Percentiles rank a stretch among this genome's conserved stretches.
These are phyloP conservation scores for Psococerastis gibbosa DNA, from an alignment of 2,888 invertebrate genomes.

Conservation along the genomic window DNA sequence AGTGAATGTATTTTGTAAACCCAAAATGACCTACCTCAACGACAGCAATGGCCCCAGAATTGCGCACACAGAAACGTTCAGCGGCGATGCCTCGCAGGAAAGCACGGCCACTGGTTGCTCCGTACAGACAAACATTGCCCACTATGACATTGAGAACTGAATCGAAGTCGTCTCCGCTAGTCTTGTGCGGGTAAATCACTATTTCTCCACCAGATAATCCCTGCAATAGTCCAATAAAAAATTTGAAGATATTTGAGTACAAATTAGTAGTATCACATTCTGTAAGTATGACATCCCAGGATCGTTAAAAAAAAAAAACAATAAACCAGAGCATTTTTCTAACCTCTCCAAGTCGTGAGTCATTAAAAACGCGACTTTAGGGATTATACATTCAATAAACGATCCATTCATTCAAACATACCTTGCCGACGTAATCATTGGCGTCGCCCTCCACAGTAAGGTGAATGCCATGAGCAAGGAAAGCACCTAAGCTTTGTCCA, in stretches of 20 bases:
- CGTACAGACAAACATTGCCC: conserved; percentile 95
- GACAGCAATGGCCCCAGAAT: conserved; percentile 89
- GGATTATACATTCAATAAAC: too few species aligned
- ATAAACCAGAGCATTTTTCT: neutral
- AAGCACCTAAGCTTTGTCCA: conserved; percentile 98
- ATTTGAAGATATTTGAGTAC: neutral
- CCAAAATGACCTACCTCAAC: conserved; percentile 68
- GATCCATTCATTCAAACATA: too few species aligned
- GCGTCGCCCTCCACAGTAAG: conserved; percentile 90
- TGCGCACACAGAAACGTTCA: conserved; percentile 95
- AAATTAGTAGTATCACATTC: too few species aligned
- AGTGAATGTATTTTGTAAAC: too few species aligned
- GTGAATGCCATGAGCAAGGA: conserved; percentile 74
- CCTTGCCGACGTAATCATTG: conserved; percentile 94
- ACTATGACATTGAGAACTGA: conserved; percentile 92
- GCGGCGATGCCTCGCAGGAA: conserved; percentile 94
- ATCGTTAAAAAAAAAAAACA: conserved; percentile 5
- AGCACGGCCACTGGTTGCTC: conserved; percentile 85
- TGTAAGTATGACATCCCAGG: conserved; percentile 7
- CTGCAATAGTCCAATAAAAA: conserved; percentile 22
- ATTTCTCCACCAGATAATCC: conserved; percentile 91
- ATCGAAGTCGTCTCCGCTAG: conserved; percentile 49
- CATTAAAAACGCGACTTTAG: conserved; percentile 19
- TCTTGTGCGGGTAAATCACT: conserved; percentile 78
- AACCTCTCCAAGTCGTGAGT: neutral